Conservation (phyloP, 2,113 vertebrate species). For the Lophotis ruficrista region DNA sequence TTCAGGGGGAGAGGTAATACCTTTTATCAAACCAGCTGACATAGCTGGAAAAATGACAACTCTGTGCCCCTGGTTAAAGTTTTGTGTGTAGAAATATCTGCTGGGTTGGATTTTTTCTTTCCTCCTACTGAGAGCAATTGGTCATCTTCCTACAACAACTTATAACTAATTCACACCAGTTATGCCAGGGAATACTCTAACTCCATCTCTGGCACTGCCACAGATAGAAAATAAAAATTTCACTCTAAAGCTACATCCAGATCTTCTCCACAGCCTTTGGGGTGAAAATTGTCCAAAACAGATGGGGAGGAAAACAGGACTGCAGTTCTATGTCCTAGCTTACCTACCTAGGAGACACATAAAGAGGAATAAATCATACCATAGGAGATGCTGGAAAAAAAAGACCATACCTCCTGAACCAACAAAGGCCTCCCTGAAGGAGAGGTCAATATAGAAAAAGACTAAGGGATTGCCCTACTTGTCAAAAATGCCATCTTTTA, state of each 20-base stretch:
- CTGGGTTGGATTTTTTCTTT: neutral
- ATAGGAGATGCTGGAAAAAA: neutral
- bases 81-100: neutral
- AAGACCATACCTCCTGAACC: neutral
- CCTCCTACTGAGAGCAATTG: neutral
- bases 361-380: neutral
- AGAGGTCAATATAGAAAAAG: neutral
- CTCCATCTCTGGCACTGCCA: rapidly evolving
- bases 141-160: neutral
- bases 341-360: neutral
- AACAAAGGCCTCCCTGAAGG: neutral
- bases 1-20: neutral
- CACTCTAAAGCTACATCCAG: neutral
- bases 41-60: neutral
- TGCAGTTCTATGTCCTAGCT: neutral
- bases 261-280: neutral
- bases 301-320: neutral
- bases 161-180: neutral
- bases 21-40: neutral
- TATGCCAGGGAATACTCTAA: neutral
- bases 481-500: neutral
- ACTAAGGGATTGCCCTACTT: neutral
- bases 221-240: neutral
- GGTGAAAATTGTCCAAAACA: neutral
- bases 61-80: neutral